Evolutionary conservation across 1,140 invertebrate genomes (phyloP).

Genomic region (Drosophila kikkawai): DNA sequence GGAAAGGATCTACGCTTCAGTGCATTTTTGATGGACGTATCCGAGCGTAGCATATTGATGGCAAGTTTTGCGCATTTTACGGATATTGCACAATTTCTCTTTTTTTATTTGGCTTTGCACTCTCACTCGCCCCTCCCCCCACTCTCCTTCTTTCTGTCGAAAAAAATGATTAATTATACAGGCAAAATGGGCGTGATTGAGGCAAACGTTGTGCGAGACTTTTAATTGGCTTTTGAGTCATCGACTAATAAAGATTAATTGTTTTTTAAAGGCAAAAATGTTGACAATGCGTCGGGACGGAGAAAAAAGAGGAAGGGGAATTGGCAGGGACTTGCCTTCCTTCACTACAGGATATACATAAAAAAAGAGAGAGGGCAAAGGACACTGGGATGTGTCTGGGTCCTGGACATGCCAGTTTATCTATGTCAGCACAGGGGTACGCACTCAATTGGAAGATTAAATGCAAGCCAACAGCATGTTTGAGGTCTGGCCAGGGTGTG

Average conservation of each 20-base stretch:
- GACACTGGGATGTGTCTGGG: slow-evolving; percentile 41
- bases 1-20: slow-evolving; percentile 81
- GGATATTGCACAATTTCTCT: slow-evolving; percentile 79
- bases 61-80: slow-evolving; percentile 83
- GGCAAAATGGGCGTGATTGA: slow-evolving; percentile 62
- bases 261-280: slow-evolving; percentile 82
- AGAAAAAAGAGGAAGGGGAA: neutral
- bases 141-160: slow-evolving; percentile 1
- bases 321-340: neutral
- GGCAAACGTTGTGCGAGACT: slow-evolving; percentile 68
- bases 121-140: slow-evolving; percentile 1
- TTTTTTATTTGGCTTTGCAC: slow-evolving; percentile 25
- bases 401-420: slow-evolving; percentile 75
- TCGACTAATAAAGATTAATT: slow-evolving; percentile 83
- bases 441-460: slow-evolving; percentile 84
- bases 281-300: slow-evolving; percentile 49
- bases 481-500: slow-evolving; percentile 22
- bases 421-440: slow-evolving; percentile 76
- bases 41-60: slow-evolving; percentile 83
- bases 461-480: slow-evolving; percentile 59
- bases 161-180: slow-evolving; percentile 80
- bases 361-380: slow-evolving; percentile 12
- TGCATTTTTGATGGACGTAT: slow-evolving; percentile 83
- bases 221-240: slow-evolving; percentile 84
- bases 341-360: slow-evolving; percentile 4